Evolutionary conservation across 1,140 invertebrate species (phyloP), one percentile per base, ranked within the genome.

Genomic region (Bicyclus anynana): DNA sequence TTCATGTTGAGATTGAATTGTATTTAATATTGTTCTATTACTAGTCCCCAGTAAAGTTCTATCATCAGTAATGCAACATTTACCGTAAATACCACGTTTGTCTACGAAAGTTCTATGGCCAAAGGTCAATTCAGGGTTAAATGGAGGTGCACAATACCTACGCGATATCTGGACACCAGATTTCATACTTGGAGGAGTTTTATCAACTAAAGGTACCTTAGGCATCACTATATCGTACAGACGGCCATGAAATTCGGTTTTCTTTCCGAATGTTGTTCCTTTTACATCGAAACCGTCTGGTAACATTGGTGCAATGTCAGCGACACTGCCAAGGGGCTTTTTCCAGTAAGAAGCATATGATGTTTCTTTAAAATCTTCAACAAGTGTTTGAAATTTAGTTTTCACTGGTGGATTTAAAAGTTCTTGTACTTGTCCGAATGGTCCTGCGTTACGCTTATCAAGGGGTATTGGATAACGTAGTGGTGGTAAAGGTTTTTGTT

Each of bases 261-360:
- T 69, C 56, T 71, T 85, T 17, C 90, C 90, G 74, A 89, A 91
- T 9, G 89, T 90, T 1, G 81, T 87, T 13, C 62, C 60, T 47
- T 67, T 35, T 7, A 61, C 61, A 66, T 90, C 82, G 66, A 90
- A 83, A 44, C 87, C 89, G 55, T 78, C 74, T 10, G 90, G 90
- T 35, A 91, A 62, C 72, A 89, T 88, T 21, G 88, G 86, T 16
- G 80, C 74, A 13, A 79, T 71, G 75, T 91, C 90, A 51, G 67
- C 67, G 1, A 65, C 47, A 65, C 74, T 72, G 6, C 89, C 90
- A 14, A 91, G 52, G 33, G 76, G 60, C 59, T 83, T 82, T 53
- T 83, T 86, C 91, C 91, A 91, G 55, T 89, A 90, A 4, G 89
- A 90, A 7, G 69, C 29, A 65, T 90, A 90, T 3, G 81, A 53